phyloP scores from a whole-genome alignment of 2,113 vertebrate species.

The Gadus macrocephalus region DNA sequence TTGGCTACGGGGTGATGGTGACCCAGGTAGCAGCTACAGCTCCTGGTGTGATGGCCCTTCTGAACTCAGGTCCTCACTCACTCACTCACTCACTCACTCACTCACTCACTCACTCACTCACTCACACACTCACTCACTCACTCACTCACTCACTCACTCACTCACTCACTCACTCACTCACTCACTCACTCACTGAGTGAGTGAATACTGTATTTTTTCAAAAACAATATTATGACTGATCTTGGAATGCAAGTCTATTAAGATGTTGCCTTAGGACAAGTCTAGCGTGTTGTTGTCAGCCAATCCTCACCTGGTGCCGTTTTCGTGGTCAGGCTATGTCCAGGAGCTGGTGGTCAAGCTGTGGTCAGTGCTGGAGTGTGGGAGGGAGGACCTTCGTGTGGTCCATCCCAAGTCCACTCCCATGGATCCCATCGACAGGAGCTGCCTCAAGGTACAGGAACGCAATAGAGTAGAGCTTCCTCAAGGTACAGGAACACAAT shows the following conservation, averaged over 20 bases:
- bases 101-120: constrained; percentile 13
- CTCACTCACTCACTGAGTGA: not conserved
- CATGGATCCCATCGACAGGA: constrained; percentile 88
- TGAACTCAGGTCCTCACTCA: constrained; percentile 79
- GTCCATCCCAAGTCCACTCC: constrained; percentile 80
- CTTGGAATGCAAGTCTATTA: too few species aligned
- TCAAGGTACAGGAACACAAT: constrained; percentile 60
- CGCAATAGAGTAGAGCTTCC: not conserved
- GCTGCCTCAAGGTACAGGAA: constrained; percentile 84
- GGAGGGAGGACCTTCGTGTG: constrained; percentile 82
- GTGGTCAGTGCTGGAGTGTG: constrained; percentile 87
- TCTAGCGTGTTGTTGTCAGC: not conserved
- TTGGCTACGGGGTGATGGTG: constrained; percentile 83
- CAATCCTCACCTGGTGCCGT: not conserved
- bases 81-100: not conserved
- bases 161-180: not conserved
- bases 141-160: not conserved
- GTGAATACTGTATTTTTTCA: too few species aligned
- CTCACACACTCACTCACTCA: constrained; percentile 3
- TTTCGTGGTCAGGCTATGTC: constrained; percentile 78
- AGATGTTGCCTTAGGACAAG: too few species aligned
- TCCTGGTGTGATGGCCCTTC: constrained; percentile 78
- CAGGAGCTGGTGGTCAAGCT: constrained; percentile 81
- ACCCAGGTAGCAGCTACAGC: constrained; percentile 87
- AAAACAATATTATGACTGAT: too few species aligned